Evolutionary conservation across 2,888 invertebrate species (phyloP), one percentile per base, ranked within the genome.

Genomic region (Diarsia dahlii): DNA sequence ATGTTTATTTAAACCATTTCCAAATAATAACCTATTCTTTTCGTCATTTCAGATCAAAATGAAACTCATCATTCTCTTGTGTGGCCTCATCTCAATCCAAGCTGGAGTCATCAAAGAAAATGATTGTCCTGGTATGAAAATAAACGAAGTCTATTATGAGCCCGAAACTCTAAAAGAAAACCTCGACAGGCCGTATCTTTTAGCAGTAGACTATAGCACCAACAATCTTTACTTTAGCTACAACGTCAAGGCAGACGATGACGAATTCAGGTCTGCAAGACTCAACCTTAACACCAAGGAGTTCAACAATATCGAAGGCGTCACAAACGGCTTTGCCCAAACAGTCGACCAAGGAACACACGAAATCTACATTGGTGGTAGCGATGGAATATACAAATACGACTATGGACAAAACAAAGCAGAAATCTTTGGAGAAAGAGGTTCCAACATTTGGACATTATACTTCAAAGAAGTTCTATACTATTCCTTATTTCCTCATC

Each of bases 201-300:
- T 95, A 56, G 87, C 93, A 2, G 91, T 94, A 20, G 95, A 95
- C 71, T 89, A 91, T 80, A 92, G 89, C 75, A 92, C 91, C 0
- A 93, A 95, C 71, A 92, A 89, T 3, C 78, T 95, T 0, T 95
- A 93, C 81, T 95, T 95, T 80, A 95, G 95, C 74, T 93, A 94
- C 81, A 95, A 91, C 66, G 34, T 91, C 0, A 86, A 90, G 34
- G 71, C 81, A 62, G 78, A 90, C 0, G 93, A 92, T 0, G 93
- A 93, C 9, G 82, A 83, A 73, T 94, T 92, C 80, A 91, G 88
- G 86, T 90, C 92, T 8, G 93, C 93, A 0, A 92, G 90, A 82
- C 78, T 95, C 0, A 91, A 95, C 75, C 81, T 95, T 9, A 90
- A 93, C 50, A 93, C 92, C 0, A 93, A 93, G 74, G 91, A 93